phyloP scores from a whole-genome alignment of 2,113 vertebrate genomes.

The Hypocryptadius cinnamomeus region DNA sequence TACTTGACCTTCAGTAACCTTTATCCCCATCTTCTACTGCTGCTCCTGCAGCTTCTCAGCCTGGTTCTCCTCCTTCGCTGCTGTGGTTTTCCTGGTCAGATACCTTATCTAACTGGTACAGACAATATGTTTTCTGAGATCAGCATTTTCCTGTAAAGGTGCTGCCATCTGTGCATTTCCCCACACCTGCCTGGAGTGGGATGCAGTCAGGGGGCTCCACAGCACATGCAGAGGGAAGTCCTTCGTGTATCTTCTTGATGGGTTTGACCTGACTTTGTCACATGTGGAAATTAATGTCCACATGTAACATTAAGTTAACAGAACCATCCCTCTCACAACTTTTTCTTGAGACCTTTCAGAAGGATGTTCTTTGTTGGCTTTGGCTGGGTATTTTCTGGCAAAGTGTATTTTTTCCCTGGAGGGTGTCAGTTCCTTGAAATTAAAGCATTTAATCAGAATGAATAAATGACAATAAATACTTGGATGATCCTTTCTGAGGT shows the following conservation, averaged over 20 bases:
- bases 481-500: not conserved
- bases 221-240: accelerated
- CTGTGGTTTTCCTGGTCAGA: not conserved
- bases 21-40: not conserved
- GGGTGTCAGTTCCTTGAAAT: not conserved
- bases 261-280: not conserved
- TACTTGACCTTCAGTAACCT: conserved; percentile 61
- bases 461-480: not conserved
- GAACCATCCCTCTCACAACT: not conserved
- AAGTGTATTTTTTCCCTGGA: not conserved
- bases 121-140: not conserved
- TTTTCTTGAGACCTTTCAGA: not conserved
- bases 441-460: not conserved
- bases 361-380: not conserved
- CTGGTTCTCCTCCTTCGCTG: not conserved
- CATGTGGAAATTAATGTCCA: not conserved
- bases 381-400: not conserved
- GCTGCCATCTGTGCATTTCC: not conserved
- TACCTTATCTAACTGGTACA: not conserved
- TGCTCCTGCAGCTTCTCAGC: conserved; percentile 8
- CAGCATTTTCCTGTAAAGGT: not conserved
- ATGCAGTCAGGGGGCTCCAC: not conserved
- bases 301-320: too few relatives aligned
- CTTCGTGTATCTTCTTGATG: not conserved
- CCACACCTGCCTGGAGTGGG: not conserved